Percentiles rank a stretch among this genome's conserved stretches.
These are phyloP conservation scores for Bubo bubo DNA, from an alignment of 2,113 vertebrate genomes.

Conservation along the genomic window DNA sequence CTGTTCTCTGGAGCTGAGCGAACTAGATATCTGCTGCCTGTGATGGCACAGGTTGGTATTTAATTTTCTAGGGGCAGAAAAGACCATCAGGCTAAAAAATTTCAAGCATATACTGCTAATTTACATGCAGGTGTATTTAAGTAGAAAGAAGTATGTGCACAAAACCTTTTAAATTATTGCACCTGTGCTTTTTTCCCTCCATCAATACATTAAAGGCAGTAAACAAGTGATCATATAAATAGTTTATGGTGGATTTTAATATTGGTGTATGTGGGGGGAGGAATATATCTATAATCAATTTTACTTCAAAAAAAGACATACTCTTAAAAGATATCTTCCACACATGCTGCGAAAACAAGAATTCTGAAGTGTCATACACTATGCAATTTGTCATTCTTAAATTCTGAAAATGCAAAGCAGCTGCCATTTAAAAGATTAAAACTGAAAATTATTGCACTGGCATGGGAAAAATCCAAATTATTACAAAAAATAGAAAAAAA, in stretches of 20 bases:
- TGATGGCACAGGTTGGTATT: not conserved
- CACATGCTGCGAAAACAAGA: not conserved
- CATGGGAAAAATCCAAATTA: not conserved
- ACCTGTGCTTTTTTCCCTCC: not conserved
- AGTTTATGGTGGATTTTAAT: not conserved
- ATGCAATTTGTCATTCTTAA: not conserved
- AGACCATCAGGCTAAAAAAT: not conserved
- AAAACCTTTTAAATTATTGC: not conserved
- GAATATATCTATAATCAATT: not conserved
- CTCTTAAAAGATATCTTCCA: not conserved
- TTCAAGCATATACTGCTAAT: not conserved
- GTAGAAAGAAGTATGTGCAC: not conserved
- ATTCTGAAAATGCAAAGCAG: not conserved
- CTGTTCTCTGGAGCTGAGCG: not conserved
- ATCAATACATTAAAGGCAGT: not conserved
- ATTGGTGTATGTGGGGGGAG: fast-evolving
- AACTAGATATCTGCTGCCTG: not conserved
- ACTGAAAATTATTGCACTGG: not conserved
- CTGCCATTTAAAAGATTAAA: not conserved
- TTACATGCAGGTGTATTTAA: not conserved
- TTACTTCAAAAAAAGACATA: not conserved
- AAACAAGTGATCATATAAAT: not conserved
- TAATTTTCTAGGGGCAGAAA: not conserved
- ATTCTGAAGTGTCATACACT: fast-evolving
- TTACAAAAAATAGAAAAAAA: not conserved